Evolutionary conservation across 2,113 vertebrate species (phyloP).

Genomic region (Neofelis nebulosa): DNA sequence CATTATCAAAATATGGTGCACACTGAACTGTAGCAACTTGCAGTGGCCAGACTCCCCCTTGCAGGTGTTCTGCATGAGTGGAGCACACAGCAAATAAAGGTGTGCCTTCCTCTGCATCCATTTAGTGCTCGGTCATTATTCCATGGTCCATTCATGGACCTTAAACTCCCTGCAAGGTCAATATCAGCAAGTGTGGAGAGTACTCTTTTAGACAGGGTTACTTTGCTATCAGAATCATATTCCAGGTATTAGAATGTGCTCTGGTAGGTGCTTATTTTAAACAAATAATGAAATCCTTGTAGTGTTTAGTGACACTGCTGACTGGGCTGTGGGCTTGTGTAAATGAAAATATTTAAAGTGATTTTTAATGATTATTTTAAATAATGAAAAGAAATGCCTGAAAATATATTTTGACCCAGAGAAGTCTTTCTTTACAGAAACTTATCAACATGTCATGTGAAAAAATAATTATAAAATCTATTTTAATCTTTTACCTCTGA

Average conservation of each 20-base stretch:
- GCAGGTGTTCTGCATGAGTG: neutral
- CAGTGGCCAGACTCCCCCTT: neutral
- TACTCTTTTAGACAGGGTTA: neutral
- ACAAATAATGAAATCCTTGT: neutral
- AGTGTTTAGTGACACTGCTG: neutral
- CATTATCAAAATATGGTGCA: constrained; percentile 63
- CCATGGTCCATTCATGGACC: neutral
- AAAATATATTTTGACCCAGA: constrained; percentile 14
- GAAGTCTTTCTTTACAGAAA: neutral
- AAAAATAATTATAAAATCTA: neutral
- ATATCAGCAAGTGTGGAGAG: neutral
- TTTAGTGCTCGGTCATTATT: neutral
- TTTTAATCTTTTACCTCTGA: constrained; percentile 19
- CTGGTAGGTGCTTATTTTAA: neutral
- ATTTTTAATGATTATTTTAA: neutral
- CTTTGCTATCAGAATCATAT: neutral
- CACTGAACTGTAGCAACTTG: constrained; percentile 62
- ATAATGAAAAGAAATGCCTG: constrained; percentile 6
- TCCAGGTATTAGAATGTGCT: neutral
- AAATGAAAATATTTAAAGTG: constrained; percentile 14
- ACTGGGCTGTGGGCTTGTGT: neutral
- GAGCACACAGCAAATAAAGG: neutral
- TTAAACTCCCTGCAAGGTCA: neutral
- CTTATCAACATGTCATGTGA: neutral
- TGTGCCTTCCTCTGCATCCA: neutral